These are phyloP conservation scores for Porites divaricata DNA, from an alignment of 92 coral and sea anemone genomes.

Conservation along the genomic window DNA sequence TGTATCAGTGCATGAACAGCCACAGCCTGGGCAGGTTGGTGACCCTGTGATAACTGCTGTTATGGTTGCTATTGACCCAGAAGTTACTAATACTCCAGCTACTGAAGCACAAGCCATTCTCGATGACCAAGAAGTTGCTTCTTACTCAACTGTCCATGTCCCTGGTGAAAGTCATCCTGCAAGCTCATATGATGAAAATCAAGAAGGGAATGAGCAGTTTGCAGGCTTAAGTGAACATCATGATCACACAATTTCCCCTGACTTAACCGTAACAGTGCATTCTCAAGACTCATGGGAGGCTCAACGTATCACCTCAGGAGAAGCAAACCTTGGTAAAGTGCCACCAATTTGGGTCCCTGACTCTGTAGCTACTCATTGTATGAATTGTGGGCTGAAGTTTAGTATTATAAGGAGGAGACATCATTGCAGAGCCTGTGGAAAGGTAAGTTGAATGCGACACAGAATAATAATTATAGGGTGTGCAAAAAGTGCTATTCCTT, in stretches of 20 bases:
- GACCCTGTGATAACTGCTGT: background rate
- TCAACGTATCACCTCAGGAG: constrained; percentile 79
- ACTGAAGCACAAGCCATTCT: background rate
- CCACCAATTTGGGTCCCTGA: constrained; percentile 99
- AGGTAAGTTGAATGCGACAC: constrained; percentile 51
- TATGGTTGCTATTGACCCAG: background rate
- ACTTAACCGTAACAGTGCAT: constrained; percentile 18
- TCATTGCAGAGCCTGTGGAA: constrained; percentile 99
- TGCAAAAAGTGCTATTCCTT: too few relatives aligned
- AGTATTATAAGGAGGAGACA: constrained; percentile 84
- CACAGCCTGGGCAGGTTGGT: background rate
- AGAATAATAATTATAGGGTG: too few relatives aligned
- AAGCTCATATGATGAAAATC: background rate
- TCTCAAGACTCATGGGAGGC: constrained; percentile 40
- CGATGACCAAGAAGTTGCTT: background rate
- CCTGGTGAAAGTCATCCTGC: background rate
- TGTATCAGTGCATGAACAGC: background rate
- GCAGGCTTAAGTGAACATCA: background rate
- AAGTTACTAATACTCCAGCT: background rate
- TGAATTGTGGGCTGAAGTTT: constrained; percentile 94
- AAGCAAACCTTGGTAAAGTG: constrained; percentile 87
- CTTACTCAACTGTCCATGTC: background rate
- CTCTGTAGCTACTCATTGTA: constrained; percentile 85
- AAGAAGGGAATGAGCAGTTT: background rate
- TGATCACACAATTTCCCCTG: constrained; percentile 6